Evolutionary conservation across 2,797 vertebrate genomes (phyloP).

Genomic region (Hemibagrus guttatus): DNA sequence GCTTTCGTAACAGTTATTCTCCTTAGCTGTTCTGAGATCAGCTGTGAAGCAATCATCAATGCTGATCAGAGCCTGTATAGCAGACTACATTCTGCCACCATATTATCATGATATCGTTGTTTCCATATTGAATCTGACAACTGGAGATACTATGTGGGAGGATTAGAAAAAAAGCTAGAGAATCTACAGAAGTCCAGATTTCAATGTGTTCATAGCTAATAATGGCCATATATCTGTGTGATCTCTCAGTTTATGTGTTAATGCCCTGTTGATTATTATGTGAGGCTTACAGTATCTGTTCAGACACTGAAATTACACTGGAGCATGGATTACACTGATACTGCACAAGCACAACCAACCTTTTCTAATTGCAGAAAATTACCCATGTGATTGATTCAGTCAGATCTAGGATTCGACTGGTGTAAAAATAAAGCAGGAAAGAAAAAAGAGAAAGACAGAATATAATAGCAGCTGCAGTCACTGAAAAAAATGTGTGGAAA

Average conservation of each 20-base stretch:
- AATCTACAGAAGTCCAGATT: not conserved
- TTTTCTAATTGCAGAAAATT: slow-evolving; percentile 39
- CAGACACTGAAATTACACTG: slow-evolving; percentile 19
- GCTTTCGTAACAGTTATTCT: not conserved
- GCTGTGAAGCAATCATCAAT: not conserved
- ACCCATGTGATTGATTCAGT: slow-evolving; percentile 64
- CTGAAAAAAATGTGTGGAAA: not conserved
- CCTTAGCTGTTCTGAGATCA: slow-evolving; percentile 1
- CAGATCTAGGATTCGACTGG: slow-evolving; percentile 49
- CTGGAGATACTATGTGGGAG: not conserved
- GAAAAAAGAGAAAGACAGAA: not conserved
- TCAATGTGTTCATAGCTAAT: not conserved
- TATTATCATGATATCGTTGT: not conserved
- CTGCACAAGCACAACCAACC: slow-evolving; percentile 7
- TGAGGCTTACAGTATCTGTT: not conserved
- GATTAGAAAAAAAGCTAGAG: not conserved
- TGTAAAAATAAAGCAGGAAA: not conserved
- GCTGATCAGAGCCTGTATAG: not conserved
- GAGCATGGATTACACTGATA: slow-evolving; percentile 12
- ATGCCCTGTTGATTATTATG: not conserved
- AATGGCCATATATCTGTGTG: not conserved
- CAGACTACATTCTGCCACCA: not conserved
- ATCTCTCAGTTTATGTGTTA: slow-evolving; percentile 6
- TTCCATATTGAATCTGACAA: slow-evolving; percentile 6
- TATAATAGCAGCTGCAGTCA: slow-evolving; percentile 24